phyloP scores from a whole-genome alignment of 2,113 vertebrate genomes.

The Melanerpes aurifrons region DNA sequence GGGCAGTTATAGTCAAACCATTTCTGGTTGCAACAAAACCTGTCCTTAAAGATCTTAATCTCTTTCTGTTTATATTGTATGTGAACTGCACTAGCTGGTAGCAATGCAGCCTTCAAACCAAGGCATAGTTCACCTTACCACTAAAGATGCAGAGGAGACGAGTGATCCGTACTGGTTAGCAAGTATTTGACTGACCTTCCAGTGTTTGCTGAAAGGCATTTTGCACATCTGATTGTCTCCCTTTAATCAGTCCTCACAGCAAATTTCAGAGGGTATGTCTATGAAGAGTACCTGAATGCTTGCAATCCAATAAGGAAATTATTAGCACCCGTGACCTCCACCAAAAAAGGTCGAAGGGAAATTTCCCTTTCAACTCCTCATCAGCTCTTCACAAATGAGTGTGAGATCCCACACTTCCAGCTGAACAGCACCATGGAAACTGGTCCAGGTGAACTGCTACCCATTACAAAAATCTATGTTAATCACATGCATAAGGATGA shows the following conservation, averaged over 20 bases:
- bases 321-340: conserved; percentile 17
- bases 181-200: conserved; percentile 20
- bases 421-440: conserved; percentile 39
- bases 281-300: not conserved
- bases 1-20: not conserved
- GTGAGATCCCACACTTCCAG: conserved; percentile 20
- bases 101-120: not conserved
- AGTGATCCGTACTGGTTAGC: not conserved
- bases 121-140: not conserved
- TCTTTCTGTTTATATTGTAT: not conserved
- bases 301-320: conserved; percentile 38
- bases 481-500: conserved; percentile 25
- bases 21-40: not conserved
- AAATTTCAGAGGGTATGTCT: not conserved
- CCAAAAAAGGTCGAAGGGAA: conserved; percentile 27
- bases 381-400: conserved; percentile 34
- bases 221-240: not conserved
- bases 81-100: not conserved
- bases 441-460: conserved; percentile 1
- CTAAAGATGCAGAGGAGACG: not conserved
- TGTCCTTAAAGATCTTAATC: not conserved
- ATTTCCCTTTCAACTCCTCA: conserved; percentile 45
- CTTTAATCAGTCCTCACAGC: not conserved
- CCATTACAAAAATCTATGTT: conserved; percentile 22
- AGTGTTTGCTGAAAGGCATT: not conserved